Conservation (phyloP, 1,140 invertebrate species). For the Cydia pomonella region DNA sequence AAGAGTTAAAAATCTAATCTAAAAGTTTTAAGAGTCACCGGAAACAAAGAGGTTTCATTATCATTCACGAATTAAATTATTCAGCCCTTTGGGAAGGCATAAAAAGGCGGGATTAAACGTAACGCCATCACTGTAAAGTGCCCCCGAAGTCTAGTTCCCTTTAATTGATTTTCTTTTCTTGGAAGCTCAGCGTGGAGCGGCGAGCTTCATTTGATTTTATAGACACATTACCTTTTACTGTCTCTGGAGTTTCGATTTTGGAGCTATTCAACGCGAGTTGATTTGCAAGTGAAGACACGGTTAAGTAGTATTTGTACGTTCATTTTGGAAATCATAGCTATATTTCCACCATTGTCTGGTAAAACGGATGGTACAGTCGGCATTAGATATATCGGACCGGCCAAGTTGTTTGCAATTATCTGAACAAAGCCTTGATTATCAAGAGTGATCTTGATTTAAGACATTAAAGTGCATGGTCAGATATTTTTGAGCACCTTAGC, state of each 20-base stretch:
- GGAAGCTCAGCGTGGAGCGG: neutral
- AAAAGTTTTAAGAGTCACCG: constrained; percentile 5
- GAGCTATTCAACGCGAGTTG: constrained; percentile 1
- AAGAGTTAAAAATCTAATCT: constrained; percentile 4
- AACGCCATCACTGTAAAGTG: constrained; percentile 29
- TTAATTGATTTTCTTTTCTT: constrained; percentile 32
- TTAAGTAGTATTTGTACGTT: constrained; percentile 15
- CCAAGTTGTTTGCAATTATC: neutral
- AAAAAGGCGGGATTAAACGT: constrained; percentile 29
- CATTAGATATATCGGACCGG: neutral
- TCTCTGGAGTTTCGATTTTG: constrained; percentile 30
- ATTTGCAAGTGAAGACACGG: constrained; percentile 19
- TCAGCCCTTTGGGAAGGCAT: constrained; percentile 30
- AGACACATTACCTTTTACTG: constrained; percentile 32
- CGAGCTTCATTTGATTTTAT: constrained; percentile 33
- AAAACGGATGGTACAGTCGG: neutral
- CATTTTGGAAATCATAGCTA: neutral
- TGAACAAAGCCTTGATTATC: neutral
- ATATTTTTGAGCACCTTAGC: no score
- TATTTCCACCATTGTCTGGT: neutral
- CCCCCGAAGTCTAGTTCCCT: constrained; percentile 32
- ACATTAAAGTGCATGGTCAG: no score
- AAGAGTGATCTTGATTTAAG: no score
- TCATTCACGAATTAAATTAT: constrained; percentile 33
- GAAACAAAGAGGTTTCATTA: constrained; percentile 32